Evolutionary conservation across 2,797 vertebrate species (phyloP).

Genomic region (Sparidentex hasta): DNA sequence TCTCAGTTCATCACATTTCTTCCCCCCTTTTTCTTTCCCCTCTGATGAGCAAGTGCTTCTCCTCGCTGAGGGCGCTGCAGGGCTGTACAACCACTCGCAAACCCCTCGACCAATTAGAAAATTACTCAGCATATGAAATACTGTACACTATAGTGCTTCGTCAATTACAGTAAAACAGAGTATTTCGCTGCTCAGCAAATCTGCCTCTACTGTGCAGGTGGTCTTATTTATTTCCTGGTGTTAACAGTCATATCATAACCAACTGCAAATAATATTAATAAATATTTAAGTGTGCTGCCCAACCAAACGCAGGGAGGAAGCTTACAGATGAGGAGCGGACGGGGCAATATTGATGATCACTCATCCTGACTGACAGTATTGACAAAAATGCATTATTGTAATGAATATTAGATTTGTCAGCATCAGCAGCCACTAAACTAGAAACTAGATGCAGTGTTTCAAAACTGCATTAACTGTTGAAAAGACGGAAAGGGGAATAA

Average conservation of each 20-base stretch:
- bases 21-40: slow-evolving; percentile 15
- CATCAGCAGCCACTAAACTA: slow-evolving; percentile 43
- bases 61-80: slow-evolving; percentile 46
- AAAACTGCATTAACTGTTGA: neutral
- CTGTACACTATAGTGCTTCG: slow-evolving; percentile 68
- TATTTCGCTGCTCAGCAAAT: slow-evolving; percentile 80
- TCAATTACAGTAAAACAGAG: slow-evolving; percentile 81
- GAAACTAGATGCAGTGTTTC: neutral
- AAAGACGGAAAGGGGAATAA: neutral
- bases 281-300: slow-evolving; percentile 55
- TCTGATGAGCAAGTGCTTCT: slow-evolving; percentile 49
- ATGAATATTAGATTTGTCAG: slow-evolving; percentile 43
- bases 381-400: slow-evolving; percentile 57
- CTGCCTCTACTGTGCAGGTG: slow-evolving; percentile 43
- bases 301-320: slow-evolving; percentile 13
- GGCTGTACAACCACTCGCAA: slow-evolving; percentile 53
- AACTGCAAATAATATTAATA: slow-evolving; percentile 75
- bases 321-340: slow-evolving; percentile 7
- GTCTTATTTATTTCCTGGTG: slow-evolving; percentile 72
- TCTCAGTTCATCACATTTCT: slow-evolving; percentile 52
- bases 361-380: slow-evolving; percentile 53
- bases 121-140: slow-evolving; percentile 83
- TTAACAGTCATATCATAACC: slow-evolving; percentile 67
- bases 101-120: slow-evolving; percentile 80
- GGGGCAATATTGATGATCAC: slow-evolving; percentile 8